A percentile compares a stretch with the other conserved stretches of the same genome.
Evolutionary conservation across 2,113 vertebrate genomes (phyloP).

Genomic region (Octodon degus): DNA sequence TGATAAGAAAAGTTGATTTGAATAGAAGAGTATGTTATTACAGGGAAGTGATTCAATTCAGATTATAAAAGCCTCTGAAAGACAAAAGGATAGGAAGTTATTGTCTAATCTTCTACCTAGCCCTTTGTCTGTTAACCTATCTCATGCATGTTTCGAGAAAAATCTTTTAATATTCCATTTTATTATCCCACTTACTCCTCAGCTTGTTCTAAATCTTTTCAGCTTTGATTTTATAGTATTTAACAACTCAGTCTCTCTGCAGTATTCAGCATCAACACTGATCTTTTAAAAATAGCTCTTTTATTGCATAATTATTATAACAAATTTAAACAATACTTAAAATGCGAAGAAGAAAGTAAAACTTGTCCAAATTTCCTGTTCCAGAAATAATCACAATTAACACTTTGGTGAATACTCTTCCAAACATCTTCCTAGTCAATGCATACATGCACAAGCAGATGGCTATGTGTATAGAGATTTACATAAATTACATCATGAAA

Average conservation of each 20-base stretch:
- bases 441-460: conserved; percentile 61
- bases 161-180: conserved; percentile 47
- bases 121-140: neutral
- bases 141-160: conserved; percentile 57
- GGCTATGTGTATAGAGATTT: conserved; percentile 66
- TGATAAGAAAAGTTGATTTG: neutral
- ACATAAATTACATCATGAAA: conserved; percentile 69
- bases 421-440: conserved; percentile 40
- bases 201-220: conserved; percentile 11
- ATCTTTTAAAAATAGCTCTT: conserved; percentile 30
- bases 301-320: conserved; percentile 58
- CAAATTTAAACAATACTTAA: conserved; percentile 67
- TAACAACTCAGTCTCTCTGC: conserved; percentile 39
- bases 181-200: conserved; percentile 34
- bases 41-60: neutral
- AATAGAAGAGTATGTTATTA: neutral
- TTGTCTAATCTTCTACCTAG: neutral
- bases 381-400: conserved; percentile 57
- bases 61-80: neutral
- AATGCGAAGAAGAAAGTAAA: conserved; percentile 62
- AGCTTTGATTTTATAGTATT: conserved; percentile 15
- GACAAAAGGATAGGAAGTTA: neutral
- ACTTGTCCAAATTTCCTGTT: conserved; percentile 43
- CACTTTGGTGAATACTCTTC: conserved; percentile 55
- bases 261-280: conserved; percentile 45